Conservation (phyloP, 2,888 invertebrate species). For the Phytoseiulus persimilis region DNA sequence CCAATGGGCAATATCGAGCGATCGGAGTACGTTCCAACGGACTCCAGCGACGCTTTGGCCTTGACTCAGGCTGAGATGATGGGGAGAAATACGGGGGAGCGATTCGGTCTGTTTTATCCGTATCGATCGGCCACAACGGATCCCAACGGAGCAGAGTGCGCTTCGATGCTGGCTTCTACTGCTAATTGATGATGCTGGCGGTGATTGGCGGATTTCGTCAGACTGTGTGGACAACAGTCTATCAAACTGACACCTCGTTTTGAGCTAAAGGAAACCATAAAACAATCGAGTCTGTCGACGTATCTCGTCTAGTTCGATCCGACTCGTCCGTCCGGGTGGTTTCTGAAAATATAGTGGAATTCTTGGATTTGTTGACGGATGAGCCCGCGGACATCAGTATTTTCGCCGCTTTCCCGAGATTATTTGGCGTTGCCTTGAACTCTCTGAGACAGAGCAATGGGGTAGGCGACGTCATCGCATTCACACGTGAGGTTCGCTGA, state of each 20-base stretch:
- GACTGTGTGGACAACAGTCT: neutral
- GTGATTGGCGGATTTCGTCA: neutral
- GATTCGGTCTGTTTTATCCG: too few species aligned
- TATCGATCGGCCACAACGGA: neutral
- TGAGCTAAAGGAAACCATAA: neutral
- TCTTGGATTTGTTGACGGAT: neutral
- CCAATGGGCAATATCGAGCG: too few species aligned
- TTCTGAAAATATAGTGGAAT: neutral
- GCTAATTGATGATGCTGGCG: neutral
- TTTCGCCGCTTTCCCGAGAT: too few species aligned
- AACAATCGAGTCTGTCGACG: neutral
- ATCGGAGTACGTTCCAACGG: too few species aligned
- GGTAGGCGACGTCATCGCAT: too few species aligned
- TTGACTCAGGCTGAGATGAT: too few species aligned
- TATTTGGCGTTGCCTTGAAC: too few species aligned
- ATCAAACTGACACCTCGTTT: neutral
- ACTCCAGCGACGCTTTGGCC: too few species aligned
- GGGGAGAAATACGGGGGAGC: too few species aligned
- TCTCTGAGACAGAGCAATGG: too few species aligned
- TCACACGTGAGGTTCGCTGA: too few species aligned
- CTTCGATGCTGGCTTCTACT: neutral
- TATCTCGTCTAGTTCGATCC: neutral
- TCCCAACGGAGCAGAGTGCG: neutral
- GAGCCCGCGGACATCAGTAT: too few species aligned
- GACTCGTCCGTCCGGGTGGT: neutral